Base-by-base conservation (phyloP, 2,797 vertebrate genomes). In the Hoplostethus atlanticus region DNA sequence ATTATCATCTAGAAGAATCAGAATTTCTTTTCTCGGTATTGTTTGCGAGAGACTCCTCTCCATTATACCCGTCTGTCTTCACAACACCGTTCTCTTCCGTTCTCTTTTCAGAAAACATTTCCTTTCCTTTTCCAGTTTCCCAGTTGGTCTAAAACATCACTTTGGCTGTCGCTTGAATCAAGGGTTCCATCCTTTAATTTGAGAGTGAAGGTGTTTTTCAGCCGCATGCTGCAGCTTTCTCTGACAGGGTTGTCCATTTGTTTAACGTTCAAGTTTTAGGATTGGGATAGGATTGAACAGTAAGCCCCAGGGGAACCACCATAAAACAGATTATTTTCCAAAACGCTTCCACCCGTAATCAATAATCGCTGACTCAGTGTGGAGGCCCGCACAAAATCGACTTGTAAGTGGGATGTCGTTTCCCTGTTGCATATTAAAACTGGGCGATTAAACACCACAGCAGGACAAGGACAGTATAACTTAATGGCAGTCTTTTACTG, bases 381-480 rank as follows among this genome's bases (percentile, higher is more conserved):
- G 31, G 74, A 79, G 64, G 70, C 56, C 64, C 64, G 38, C 51
- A 67, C 28, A 30, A 82, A 73, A 70, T 64, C 42, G 6, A 71
- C 69, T 40, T 75, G 73, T 77, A 77, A 85, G 86, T 76, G 76
- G 73, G 71, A 62, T 77, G 73, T 68, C 12, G 17, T 77, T 68
- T 82, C 65, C 71, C 76, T 58, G 48, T 76, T 71, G 74, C 79
- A 80, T 78, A 85, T 91, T 88, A 90, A 91, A 93, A 84, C 71
- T 17, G 51, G 70, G 53, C 72, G 77, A 90, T 93, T 92, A 89
- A 89, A 89, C 72, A 60, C 81, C 81, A 81, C 84, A 71, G 87
- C 80, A 87, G 79, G 80, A 89, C 89, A 88, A 86, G 84, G 87
- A 90, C 86, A 76, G 77, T 94, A 91, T 91, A 93, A 90, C 77